A percentile compares a stretch with the other conserved stretches of the same genome.
Conservation (phyloP, 2,888 invertebrate genomes). For the Tholera decimalis region DNA sequence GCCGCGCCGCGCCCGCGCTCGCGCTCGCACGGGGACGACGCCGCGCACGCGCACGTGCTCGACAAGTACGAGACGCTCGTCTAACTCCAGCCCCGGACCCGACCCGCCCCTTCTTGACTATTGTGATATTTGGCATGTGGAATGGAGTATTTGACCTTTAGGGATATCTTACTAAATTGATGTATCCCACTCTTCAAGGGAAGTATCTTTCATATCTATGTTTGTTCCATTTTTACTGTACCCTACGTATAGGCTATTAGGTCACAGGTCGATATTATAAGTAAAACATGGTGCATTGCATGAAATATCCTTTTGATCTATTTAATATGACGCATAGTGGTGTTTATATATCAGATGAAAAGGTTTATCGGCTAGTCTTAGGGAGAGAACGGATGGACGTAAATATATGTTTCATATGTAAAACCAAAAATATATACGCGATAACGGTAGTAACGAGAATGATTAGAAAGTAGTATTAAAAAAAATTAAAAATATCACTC, state of each 20-base stretch:
- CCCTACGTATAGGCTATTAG: slow-evolving; percentile 54
- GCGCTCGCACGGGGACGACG: slow-evolving; percentile 86
- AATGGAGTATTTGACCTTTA: slow-evolving; percentile 49
- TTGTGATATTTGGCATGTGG: slow-evolving; percentile 69
- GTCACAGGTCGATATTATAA: slow-evolving; percentile 61
- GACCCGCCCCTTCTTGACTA: slow-evolving; percentile 44
- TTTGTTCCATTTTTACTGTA: slow-evolving; percentile 56
- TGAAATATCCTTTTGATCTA: slow-evolving; percentile 66
- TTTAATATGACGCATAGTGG: slow-evolving; percentile 68
- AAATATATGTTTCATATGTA: slow-evolving; percentile 65
- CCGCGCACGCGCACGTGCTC: slow-evolving; percentile 82
- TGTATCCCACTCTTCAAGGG: slow-evolving; percentile 34
- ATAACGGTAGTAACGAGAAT: slow-evolving; percentile 65
- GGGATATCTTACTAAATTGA: slow-evolving; percentile 47
- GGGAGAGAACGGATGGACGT: slow-evolving; percentile 59
- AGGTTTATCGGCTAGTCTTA: slow-evolving; percentile 70
- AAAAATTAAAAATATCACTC: slow-evolving; percentile 61
- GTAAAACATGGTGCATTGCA: slow-evolving; percentile 72
- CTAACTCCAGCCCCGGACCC: slow-evolving; percentile 67
- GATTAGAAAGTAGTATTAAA: slow-evolving; percentile 68
- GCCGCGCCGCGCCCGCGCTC: slow-evolving; percentile 76
- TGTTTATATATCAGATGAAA: slow-evolving; percentile 65
- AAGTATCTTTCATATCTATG: slow-evolving; percentile 56
- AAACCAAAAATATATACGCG: slow-evolving; percentile 78
- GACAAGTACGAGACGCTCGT: slow-evolving; percentile 90